Conservation (phyloP, 2,888 invertebrate species). For the Drosophila nr. medialis region DNA sequence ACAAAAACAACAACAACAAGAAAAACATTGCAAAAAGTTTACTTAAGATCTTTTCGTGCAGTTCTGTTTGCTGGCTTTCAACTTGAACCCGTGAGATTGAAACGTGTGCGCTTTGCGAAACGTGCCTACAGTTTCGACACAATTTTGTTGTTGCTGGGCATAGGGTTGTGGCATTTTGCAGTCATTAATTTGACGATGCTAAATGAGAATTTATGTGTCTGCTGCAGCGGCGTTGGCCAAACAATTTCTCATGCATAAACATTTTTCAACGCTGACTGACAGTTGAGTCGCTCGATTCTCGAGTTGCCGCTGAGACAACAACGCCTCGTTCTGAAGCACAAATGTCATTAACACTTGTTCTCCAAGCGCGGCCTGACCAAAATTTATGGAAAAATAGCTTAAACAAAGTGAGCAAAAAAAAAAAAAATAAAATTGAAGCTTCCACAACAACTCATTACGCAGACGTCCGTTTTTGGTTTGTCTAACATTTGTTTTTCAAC, state of each 20-base stretch:
- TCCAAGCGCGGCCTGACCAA: constrained; percentile 45
- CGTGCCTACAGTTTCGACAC: constrained; percentile 36
- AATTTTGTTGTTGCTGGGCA: constrained; percentile 16
- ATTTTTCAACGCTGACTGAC: constrained; percentile 69
- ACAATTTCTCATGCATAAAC: constrained; percentile 74
- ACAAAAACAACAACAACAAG: not conserved
- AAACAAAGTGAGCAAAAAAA: not conserved
- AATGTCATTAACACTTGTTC: constrained; percentile 77
- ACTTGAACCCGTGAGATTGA: constrained; percentile 41
- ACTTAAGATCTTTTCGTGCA: constrained; percentile 34
- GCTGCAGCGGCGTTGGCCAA: constrained; percentile 62
- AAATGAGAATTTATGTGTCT: constrained; percentile 80
- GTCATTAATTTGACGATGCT: constrained; percentile 79
- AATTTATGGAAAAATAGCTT: constrained; percentile 45
- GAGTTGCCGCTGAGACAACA: constrained; percentile 7
- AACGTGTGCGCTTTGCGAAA: constrained; percentile 43
- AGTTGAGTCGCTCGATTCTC: constrained; percentile 47
- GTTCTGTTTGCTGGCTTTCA: constrained; percentile 45
- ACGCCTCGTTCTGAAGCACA: constrained; percentile 54
- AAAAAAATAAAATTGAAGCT: constrained; percentile 31
- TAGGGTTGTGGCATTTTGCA: constrained; percentile 57
- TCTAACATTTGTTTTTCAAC: constrained; percentile 13
- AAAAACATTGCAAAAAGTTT: not conserved
- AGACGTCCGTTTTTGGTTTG: constrained; percentile 18
- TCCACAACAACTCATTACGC: constrained; percentile 21